Evolutionary conservation across 2,797 vertebrate species (phyloP).

Genomic region (Danio kyathit): DNA sequence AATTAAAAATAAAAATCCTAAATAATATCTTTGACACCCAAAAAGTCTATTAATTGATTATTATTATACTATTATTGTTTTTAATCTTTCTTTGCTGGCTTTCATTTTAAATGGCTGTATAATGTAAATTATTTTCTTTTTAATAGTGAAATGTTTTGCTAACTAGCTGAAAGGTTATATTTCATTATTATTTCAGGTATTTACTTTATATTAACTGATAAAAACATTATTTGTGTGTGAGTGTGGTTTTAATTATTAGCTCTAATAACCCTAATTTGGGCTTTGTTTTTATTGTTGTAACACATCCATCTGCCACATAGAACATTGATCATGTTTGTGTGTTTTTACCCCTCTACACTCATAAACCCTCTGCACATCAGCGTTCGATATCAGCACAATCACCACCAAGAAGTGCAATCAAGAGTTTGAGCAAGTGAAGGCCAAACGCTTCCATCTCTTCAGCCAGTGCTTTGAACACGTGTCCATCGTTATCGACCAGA

Average conservation of each 20-base stretch:
- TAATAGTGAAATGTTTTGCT: too few relatives aligned
- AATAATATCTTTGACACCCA: too few relatives aligned
- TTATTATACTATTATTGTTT: too few relatives aligned
- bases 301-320: background rate
- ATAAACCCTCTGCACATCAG: conserved; percentile 68
- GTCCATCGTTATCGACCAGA: conserved; percentile 86
- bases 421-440: conserved; percentile 90
- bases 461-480: conserved; percentile 91
- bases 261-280: background rate
- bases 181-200: too few relatives aligned
- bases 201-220: too few relatives aligned
- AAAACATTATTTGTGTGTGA: too few relatives aligned
- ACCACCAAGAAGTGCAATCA: conserved; percentile 79
- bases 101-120: too few relatives aligned
- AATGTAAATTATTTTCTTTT: too few relatives aligned
- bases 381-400: conserved; percentile 87
- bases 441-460: conserved; percentile 83
- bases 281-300: background rate
- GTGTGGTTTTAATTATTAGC: background rate
- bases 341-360: background rate
- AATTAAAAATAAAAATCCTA: too few relatives aligned
- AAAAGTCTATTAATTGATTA: too few relatives aligned
- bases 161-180: too few relatives aligned
- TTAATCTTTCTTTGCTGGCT: too few relatives aligned
- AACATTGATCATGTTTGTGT: conserved; percentile 2